A percentile compares a stretch with the other conserved stretches of the same genome.
These are phyloP conservation scores for Perdita meconis DNA, from an alignment of 2,888 invertebrate genomes.

Conservation along the genomic window DNA sequence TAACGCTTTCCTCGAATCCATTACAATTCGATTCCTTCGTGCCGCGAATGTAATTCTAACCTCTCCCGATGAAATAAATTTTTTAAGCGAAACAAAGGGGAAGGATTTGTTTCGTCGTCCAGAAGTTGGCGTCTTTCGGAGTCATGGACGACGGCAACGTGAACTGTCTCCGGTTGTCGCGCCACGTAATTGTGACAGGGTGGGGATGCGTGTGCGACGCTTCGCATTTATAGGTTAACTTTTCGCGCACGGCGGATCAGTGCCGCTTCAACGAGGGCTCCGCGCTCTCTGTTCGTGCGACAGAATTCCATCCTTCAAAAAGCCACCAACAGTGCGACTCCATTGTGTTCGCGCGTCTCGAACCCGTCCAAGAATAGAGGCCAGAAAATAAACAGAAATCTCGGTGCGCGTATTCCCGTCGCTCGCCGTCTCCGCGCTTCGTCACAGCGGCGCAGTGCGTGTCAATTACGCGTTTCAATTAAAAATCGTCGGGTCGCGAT, in stretches of 20 bases:
- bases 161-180: conserved; percentile 45
- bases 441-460: background rate
- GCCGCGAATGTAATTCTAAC: background rate
- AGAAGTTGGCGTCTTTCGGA: conserved; percentile 49
- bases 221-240: conserved; percentile 66
- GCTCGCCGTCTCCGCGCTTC: no score
- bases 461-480: no score
- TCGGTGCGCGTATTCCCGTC: no score
- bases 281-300: conserved; percentile 38
- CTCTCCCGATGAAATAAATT: background rate
- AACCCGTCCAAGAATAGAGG: background rate
- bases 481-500: background rate
- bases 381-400: background rate
- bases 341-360: background rate
- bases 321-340: conserved; percentile 1
- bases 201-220: conserved; percentile 63
- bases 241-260: conserved; percentile 63
- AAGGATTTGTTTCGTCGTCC: no score
- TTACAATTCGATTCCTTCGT: background rate
- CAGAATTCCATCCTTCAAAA: conserved; percentile 20
- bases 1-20: background rate
- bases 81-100: background rate
- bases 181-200: conserved; percentile 65
- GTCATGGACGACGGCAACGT: conserved; percentile 34
- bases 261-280: conserved; percentile 59